Conservation (phyloP, 1,140 invertebrate species). For the Meteorus sp. region DNA sequence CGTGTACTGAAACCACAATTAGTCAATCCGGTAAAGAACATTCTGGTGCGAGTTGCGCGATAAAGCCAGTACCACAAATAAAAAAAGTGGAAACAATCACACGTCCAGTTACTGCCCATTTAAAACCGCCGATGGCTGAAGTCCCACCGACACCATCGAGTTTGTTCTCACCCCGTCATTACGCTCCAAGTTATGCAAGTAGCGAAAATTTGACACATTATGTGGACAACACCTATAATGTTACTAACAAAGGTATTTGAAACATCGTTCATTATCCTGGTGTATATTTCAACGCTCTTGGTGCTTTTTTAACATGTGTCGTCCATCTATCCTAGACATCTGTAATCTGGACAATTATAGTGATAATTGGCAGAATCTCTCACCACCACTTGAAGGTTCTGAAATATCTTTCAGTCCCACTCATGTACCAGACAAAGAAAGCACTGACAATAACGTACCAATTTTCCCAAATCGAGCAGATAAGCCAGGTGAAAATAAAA, state of each 20-base stretch:
- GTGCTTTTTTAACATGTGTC: background rate
- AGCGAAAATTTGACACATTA: background rate
- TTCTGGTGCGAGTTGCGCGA: background rate
- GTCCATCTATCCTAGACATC: background rate
- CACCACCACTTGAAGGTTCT: background rate
- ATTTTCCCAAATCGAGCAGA: background rate
- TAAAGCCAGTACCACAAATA: background rate
- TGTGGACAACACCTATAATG: background rate
- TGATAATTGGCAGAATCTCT: conserved; percentile 6
- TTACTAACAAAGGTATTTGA: background rate
- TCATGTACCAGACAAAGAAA: background rate
- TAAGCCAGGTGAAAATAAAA: background rate
- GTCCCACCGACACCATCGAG: conserved; percentile 10
- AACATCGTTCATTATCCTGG: background rate
- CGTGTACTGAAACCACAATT: background rate
- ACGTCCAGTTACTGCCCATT: background rate
- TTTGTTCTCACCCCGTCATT: conserved; percentile 8
- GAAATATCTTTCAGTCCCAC: background rate
- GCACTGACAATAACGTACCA: background rate
- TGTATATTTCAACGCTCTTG: no score
- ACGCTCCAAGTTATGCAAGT: conserved; percentile 6
- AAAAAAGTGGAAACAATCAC: conserved; percentile 10
- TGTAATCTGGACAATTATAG: background rate
- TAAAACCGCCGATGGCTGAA: conserved; percentile 6
- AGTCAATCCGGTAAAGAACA: background rate